phyloP scores from a whole-genome alignment of 2,113 vertebrate species.

The Lynx canadensis region DNA sequence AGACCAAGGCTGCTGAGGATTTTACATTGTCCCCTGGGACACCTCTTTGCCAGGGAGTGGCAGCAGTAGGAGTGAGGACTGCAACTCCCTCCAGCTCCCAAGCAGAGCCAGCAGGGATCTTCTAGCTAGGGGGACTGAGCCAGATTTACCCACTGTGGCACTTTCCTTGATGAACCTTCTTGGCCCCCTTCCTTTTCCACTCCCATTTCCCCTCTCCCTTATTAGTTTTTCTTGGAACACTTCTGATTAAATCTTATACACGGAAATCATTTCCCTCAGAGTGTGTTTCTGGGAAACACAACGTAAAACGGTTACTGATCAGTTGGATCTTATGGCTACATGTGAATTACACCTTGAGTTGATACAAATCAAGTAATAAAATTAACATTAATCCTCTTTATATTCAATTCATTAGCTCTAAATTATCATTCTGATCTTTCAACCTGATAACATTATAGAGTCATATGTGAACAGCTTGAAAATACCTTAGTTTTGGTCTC shows the following conservation, averaged over 20 bases:
- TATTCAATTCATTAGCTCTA: neutral
- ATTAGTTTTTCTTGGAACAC: neutral
- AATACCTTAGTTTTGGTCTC: neutral
- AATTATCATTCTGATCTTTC: neutral
- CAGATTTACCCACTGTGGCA: neutral
- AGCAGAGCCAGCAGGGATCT: neutral
- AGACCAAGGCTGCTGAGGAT: neutral
- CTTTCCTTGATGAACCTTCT: neutral
- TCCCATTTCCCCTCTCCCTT: neutral
- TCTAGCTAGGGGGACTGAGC: neutral
- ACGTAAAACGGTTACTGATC: neutral
- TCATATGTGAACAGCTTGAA: neutral
- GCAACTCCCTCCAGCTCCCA: neutral
- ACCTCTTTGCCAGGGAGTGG: neutral
- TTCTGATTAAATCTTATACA: neutral
- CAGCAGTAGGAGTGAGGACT: neutral
- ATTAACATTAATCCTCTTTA: neutral
- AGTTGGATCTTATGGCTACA: neutral
- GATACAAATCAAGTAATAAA: neutral
- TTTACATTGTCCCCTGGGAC: neutral
- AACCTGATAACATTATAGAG: neutral
- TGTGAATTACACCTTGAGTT: neutral
- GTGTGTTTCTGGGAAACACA: neutral
- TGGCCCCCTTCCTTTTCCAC: neutral
- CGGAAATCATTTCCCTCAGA: neutral